These are phyloP conservation scores for Bombycilla garrulus DNA, from an alignment of 2,113 vertebrate species.

Conservation along the genomic window DNA sequence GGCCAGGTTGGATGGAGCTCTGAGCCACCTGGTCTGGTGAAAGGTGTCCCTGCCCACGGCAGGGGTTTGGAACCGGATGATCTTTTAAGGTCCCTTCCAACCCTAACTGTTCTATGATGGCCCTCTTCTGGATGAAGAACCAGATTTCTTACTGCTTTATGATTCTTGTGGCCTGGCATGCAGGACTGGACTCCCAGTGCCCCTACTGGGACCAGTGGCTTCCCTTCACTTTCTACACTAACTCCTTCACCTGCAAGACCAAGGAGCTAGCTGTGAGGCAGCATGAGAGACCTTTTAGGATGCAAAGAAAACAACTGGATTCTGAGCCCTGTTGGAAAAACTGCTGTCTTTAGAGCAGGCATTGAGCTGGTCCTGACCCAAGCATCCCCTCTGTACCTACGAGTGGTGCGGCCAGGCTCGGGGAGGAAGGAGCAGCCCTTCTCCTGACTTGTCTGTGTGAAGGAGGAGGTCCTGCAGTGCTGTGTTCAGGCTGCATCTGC, in stretches of 20 bases:
- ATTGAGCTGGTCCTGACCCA: background rate
- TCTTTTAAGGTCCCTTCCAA: background rate
- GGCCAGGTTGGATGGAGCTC: background rate
- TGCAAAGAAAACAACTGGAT: background rate
- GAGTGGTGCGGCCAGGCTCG: accelerated
- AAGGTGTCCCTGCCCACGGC: background rate
- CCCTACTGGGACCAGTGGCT: background rate
- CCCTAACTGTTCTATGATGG: background rate
- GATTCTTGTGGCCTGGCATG: background rate
- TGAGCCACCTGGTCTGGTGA: background rate
- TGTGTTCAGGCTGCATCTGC: background rate
- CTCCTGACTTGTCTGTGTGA: background rate
- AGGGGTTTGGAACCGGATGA: background rate
- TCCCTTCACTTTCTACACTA: background rate
- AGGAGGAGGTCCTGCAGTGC: background rate
- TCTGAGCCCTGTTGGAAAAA: background rate
- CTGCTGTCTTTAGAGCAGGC: background rate
- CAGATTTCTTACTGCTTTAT: background rate
- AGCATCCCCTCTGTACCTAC: background rate
- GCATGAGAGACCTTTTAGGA: background rate
- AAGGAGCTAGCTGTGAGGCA: background rate
- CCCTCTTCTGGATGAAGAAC: background rate
- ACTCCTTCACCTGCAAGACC: background rate
- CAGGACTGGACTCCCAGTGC: background rate
- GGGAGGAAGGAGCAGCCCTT: background rate